Conservation (phyloP, 2,888 invertebrate species). For the Papilio gigon region DNA sequence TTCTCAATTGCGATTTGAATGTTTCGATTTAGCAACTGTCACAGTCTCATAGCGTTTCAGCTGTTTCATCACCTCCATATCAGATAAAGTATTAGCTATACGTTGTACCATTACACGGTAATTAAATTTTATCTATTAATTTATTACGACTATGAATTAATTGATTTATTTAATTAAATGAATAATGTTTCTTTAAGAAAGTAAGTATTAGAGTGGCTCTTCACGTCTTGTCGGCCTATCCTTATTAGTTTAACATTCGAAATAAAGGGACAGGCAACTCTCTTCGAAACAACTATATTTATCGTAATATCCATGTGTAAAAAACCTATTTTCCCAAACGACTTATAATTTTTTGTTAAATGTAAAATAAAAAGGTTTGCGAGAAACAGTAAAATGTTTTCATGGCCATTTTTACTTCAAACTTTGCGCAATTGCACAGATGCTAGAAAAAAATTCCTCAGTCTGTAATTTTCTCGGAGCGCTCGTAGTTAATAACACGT, state of each 20-base stretch:
- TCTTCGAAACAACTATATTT: not conserved
- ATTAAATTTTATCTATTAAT: conserved; percentile 16
- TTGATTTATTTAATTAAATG: not conserved
- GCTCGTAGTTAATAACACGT: conserved; percentile 24
- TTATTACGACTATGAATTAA: not conserved
- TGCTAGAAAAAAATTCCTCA: conserved; percentile 4
- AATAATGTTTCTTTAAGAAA: conserved; percentile 2
- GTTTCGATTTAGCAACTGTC: conserved; percentile 41
- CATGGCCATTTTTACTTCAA: conserved; percentile 2
- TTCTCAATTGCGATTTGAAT: conserved; percentile 42
- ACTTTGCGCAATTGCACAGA: conserved; percentile 13
- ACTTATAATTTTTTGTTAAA: not conserved
- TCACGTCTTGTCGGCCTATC: not conserved
- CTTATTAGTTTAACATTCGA: not conserved
- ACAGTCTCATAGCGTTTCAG: conserved; percentile 38
- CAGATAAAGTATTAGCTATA: conserved; percentile 26
- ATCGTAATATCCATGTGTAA: not conserved
- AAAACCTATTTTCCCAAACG: not conserved
- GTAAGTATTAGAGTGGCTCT: not conserved
- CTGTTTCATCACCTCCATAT: conserved; percentile 33
- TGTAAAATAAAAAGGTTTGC: not conserved
- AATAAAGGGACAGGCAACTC: not conserved
- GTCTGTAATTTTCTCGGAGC: conserved; percentile 18
- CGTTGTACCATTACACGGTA: not conserved
- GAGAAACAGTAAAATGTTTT: conserved; percentile 11